A percentile compares a stretch with the other conserved stretches of the same genome.
Conservation (phyloP, 2,113 vertebrate genomes). For the Onychostruthus taczanowskii region DNA sequence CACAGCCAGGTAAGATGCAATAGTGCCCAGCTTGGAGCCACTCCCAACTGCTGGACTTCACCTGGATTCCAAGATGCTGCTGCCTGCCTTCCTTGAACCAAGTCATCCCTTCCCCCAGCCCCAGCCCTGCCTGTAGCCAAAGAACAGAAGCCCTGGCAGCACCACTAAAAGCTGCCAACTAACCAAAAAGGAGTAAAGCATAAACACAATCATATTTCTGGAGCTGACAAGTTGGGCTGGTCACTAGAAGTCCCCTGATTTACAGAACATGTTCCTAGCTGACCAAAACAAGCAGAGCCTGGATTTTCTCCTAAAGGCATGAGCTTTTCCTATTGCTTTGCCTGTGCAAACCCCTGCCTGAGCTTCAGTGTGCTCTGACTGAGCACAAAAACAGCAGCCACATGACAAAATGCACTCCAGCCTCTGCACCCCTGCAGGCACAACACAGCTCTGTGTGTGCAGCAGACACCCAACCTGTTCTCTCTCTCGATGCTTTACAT, state of each 20-base stretch:
- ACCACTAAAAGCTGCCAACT: background rate
- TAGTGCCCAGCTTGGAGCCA: background rate
- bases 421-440: background rate
- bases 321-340: background rate
- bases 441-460: background rate
- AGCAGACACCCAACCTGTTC: background rate
- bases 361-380: background rate
- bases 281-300: conserved; percentile 10
- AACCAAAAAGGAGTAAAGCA: background rate
- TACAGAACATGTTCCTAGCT: background rate
- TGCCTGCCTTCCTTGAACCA: background rate
- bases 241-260: background rate
- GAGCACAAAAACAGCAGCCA: background rate
- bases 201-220: background rate
- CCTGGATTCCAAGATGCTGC: background rate
- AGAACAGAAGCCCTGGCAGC: background rate
- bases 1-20: background rate
- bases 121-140: background rate
- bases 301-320: background rate
- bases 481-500: background rate
- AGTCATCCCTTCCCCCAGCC: background rate
- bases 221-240: background rate
- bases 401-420: background rate
- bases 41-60: background rate
- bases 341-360: background rate